These are phyloP conservation scores for Drepanosiphum platanoidis DNA, from an alignment of 2,888 invertebrate species.

Conservation along the genomic window DNA sequence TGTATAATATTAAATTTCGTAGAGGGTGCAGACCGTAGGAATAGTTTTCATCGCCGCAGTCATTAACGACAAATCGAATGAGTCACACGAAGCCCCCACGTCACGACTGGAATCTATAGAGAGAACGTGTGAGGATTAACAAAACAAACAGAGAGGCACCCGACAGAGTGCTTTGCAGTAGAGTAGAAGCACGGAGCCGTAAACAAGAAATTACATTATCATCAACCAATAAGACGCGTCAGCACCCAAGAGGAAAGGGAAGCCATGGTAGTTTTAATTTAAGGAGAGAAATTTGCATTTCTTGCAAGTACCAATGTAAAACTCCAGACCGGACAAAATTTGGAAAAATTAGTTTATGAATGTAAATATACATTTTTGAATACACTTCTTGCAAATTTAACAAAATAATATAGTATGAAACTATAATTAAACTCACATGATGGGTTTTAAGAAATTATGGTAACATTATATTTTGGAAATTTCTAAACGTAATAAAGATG, in stretches of 20 bases:
- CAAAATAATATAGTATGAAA: no score
- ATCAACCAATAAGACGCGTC: conserved; percentile 35
- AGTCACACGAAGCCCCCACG: conserved; percentile 21
- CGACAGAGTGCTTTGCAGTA: conserved; percentile 32
- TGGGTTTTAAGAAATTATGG: no score
- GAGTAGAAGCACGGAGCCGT: conserved; percentile 26
- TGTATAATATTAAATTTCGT: conserved; percentile 26
- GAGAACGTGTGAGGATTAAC: conserved; percentile 52
- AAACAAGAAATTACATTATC: conserved; percentile 58
- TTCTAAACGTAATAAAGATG: no score
- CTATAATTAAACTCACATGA: no score
- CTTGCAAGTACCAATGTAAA: neutral
- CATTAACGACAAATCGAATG: conserved; percentile 54
- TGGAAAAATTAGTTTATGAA: neutral
- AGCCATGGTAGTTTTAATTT: conserved; percentile 14
- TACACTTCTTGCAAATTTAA: neutral
- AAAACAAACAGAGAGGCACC: conserved; percentile 45
- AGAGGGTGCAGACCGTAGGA: neutral
- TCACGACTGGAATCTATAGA: conserved; percentile 1
- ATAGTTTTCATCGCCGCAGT: conserved; percentile 34
- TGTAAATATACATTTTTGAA: neutral
- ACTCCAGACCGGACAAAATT: neutral
- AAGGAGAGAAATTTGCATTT: conserved; percentile 33
- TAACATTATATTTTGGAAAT: no score
- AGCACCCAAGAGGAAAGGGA: neutral